phyloP scores from a whole-genome alignment of 2,113 vertebrate species.

The Poeciliopsis prolifica region DNA sequence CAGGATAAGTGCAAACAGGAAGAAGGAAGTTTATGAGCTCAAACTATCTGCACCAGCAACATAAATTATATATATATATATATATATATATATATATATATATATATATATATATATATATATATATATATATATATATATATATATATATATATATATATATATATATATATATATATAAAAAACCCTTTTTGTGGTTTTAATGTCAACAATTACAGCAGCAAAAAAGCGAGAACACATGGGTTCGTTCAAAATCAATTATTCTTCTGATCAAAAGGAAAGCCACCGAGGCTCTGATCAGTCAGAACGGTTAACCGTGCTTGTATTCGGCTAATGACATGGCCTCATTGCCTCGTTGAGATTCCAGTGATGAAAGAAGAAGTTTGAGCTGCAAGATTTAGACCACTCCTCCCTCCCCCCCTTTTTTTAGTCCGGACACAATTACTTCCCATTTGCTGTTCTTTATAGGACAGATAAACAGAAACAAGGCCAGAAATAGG shows the following conservation, averaged over 20 bases:
- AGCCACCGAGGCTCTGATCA: background rate
- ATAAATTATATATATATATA: background rate
- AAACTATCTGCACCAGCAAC: conserved; percentile 26
- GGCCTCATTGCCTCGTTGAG: background rate
- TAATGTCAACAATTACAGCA: background rate
- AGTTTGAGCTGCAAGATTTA: too few relatives aligned
- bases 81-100: too few relatives aligned
- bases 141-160: too few relatives aligned
- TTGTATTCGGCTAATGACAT: background rate
- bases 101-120: too few relatives aligned
- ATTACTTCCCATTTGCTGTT: background rate
- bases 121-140: too few relatives aligned
- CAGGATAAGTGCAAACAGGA: conserved; percentile 41
- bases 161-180: too few relatives aligned
- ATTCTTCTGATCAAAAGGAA: background rate
- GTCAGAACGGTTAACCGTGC: background rate
- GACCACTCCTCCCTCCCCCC: background rate
- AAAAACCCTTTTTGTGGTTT: background rate
- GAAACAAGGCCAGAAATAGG: too few relatives aligned
- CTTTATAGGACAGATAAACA: background rate
- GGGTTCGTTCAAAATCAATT: background rate
- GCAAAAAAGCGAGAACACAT: background rate
- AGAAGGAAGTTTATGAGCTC: conserved; percentile 28
- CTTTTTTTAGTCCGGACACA: background rate
- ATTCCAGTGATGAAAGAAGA: background rate